phyloP scores from a whole-genome alignment of 1,140 invertebrate species.

The Wiebesia pumilae region DNA sequence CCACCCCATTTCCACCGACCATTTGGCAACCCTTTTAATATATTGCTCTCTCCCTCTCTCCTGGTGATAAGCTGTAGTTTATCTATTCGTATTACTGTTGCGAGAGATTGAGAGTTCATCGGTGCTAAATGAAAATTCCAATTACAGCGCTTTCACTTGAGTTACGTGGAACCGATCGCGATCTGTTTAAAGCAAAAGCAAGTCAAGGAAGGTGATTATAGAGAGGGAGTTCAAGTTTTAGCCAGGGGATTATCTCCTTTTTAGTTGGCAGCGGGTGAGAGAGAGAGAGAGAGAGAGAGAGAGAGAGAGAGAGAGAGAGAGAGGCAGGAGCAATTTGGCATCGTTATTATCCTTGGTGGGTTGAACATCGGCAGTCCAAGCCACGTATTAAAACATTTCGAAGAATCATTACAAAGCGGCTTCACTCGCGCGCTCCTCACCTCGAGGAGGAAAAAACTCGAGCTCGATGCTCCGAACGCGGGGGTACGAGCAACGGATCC shows the following conservation, averaged over 20 bases:
- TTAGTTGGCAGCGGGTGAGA: background rate
- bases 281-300: constrained; percentile 47
- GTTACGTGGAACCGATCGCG: background rate
- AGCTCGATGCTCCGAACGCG: background rate
- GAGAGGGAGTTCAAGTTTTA: no score
- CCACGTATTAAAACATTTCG: constrained; percentile 10
- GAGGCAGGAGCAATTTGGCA: background rate
- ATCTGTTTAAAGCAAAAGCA: no score
- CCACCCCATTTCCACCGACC: background rate
- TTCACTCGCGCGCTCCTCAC: background rate
- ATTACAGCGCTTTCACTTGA: background rate
- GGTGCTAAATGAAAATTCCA: background rate
- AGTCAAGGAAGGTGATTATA: background rate
- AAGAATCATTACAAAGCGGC: constrained; percentile 23
- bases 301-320: background rate
- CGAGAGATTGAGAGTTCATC: background rate
- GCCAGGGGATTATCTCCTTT: no score
- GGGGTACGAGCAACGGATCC: background rate
- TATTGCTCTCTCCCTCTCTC: background rate
- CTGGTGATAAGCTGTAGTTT: background rate
- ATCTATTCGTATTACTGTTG: background rate
- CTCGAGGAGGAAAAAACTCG: no score
- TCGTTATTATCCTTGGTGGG: background rate
- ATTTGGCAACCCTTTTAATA: background rate
- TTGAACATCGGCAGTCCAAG: background rate